Evolutionary conservation across 2,888 invertebrate genomes (phyloP).

Genomic region (Digitonthophagus gazella): DNA sequence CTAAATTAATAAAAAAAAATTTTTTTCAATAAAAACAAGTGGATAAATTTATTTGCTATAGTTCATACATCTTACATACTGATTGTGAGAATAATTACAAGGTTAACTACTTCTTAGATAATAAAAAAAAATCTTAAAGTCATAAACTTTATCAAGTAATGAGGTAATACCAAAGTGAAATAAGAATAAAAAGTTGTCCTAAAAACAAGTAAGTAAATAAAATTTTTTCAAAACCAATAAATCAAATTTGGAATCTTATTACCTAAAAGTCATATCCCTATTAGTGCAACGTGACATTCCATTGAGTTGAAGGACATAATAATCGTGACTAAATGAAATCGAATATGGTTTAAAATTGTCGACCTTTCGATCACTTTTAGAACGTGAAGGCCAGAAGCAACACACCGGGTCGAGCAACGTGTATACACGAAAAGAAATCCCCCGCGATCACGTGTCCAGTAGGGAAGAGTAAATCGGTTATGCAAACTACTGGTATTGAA

Average conservation of each 20-base stretch:
- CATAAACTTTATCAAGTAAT: too few relatives aligned
- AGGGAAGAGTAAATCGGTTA: too few relatives aligned
- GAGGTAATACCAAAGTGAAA: too few relatives aligned
- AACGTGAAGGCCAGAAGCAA: not conserved
- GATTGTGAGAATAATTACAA: not conserved
- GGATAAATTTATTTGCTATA: not conserved
- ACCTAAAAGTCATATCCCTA: too few relatives aligned
- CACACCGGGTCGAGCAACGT: not conserved
- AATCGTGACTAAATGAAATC: not conserved
- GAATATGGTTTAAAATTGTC: not conserved
- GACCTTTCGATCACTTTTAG: not conserved
- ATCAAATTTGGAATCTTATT: too few relatives aligned
- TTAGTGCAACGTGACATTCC: too few relatives aligned
- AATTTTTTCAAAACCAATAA: too few relatives aligned
- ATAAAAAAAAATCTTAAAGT: not conserved
- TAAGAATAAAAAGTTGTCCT: too few relatives aligned
- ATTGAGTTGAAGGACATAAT: too few relatives aligned
- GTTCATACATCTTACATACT: not conserved
- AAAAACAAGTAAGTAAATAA: too few relatives aligned
- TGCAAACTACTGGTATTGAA: not conserved
- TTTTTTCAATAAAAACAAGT: not conserved
- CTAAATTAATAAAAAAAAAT: not conserved
- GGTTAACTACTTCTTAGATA: not conserved
- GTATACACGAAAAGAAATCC: not conserved
- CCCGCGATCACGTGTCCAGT: not conserved